phyloP scores from a whole-genome alignment of 2,888 invertebrate genomes.

The Caenorhabditis virilis region DNA sequence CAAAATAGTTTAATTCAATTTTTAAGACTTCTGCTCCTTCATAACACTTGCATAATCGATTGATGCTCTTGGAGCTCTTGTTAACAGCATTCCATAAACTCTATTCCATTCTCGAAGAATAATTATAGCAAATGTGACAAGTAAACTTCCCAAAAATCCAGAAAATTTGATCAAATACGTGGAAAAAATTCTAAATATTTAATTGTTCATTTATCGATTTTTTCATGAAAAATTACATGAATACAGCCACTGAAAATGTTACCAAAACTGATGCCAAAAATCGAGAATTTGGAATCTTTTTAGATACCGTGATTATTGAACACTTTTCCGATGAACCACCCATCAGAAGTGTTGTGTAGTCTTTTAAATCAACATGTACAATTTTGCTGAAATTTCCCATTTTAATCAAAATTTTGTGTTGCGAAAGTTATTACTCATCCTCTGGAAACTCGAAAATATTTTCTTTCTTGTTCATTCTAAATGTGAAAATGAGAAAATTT shows the following conservation, averaged over 20 bases:
- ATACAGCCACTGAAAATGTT: no score
- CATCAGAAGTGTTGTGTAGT: not conserved
- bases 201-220: not conserved
- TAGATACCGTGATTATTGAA: no score
- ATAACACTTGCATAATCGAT: conserved; percentile 23
- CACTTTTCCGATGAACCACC: no score
- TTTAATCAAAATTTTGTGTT: not conserved
- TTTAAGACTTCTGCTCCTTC: conserved; percentile 16
- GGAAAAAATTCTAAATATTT: conserved; percentile 1
- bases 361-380: conserved; percentile 15
- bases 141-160: conserved; percentile 4
- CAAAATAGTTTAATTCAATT: not conserved
- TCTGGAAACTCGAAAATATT: conserved; percentile 37
- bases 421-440: conserved; percentile 16
- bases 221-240: conserved; percentile 3
- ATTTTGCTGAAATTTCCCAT: conserved; percentile 7
- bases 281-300: no score
- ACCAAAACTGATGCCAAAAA: no score
- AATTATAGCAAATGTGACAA: conserved; percentile 1
- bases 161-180: conserved; percentile 3
- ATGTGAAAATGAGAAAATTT: no score
- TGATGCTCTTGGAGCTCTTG: conserved; percentile 9
- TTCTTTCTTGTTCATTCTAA: conserved; percentile 1
- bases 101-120: conserved; percentile 24
- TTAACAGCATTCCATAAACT: conserved; percentile 14